Base-by-base conservation (phyloP, 2,888 invertebrate genomes). In the Ennomos quercinarius region DNA sequence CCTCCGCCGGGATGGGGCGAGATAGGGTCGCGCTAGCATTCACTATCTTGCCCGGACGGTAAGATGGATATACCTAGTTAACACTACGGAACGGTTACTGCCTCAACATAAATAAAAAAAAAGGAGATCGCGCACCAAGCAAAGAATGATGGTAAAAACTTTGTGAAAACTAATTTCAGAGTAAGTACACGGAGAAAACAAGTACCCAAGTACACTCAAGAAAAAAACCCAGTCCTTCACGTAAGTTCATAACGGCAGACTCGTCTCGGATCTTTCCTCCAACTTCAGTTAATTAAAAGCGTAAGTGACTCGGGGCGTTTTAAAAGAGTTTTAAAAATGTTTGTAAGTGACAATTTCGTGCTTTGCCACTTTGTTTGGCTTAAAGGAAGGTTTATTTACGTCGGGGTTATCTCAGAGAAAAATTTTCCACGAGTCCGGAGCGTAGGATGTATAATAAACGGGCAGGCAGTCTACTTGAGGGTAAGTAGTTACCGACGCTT, bases 221-320 rank as follows among this genome's bases (percentile, higher is more conserved):
- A 55, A 73, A 72, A 68, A 63, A 65, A 61, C 56, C 59, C 46
- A 68, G 72, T 74, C 63, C 71, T 73, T 77, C 82, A 81, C 80
- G 80, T 80, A 66, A 73, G 71, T 68, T 73, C 73, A 75, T 80
- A 77, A 78, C 74, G 66, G 60, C 70, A 71, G 72, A 61, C 36
- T 36, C 48, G 39, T 40, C 47, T 39, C 59, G 64, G 61, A 52
- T 67, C 71, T 66, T 67, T 67, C 62, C 66, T 57, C 61, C 54
- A 63, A 72, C 71, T 74, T 61, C 61, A 77, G 76, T 80, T 82
- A 82, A 82, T 82, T 81, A 81, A 79, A 80, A 72, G 71, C 73
- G 70, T 71, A 69, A 76, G 70, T 48, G 55, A 47, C 58, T 55
- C 41, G 43, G 51, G 57, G 46, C 67, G 67, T 47, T 60, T 34